Base-by-base conservation (phyloP, 1,140 invertebrate species). In the Conus betulinus region DNA sequence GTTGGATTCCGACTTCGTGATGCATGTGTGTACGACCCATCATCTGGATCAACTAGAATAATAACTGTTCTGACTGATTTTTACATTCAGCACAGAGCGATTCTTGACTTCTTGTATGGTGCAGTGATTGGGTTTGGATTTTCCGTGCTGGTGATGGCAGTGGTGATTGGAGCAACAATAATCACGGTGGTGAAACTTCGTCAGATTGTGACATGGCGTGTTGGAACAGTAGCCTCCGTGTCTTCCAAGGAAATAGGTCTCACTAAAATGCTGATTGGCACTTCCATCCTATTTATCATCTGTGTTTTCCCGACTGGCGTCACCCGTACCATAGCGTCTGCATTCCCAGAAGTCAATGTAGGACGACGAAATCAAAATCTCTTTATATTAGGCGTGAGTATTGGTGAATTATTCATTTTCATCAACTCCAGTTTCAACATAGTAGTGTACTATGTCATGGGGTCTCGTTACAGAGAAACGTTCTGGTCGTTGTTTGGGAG, bases 391-490 rank as follows among this genome's bases (percentile, higher is more conserved):
- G 7, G 20, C 63, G 23, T 67, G 25, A 6, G 83, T n/a, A 60
- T 84, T 3, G 3, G 25, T 0, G 57, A 84, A 17, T 20, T 55
- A 20, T n/a, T 67, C 13, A 20, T 11, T 67, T 84, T 27, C 83
- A 39, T 84, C n/a, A 67, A 67, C 25, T 15, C 63, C 53, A 63
- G 15, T 25, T 60, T 84, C 13, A 84, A 63, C 39, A 63, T 84
- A 39, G 17, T 60, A 39, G 53, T 84, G 55, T 84, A 84, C 39
- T 84, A 84, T 15, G 20, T 67, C n/a, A 67, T 63, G 15, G 83
- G 83, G 7, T 60, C 83, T 39, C 57, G 63, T n/a, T 84, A 63
- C 55, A 60, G 83, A 27, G 57, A 60, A 39, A 84, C 83, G 15
- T 67, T 84, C 25, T 63, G 39, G 57, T n/a, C 55, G 23, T 60